phyloP scores from a whole-genome alignment of 2,888 invertebrate species.

The Tricholauxania praeusta region DNA sequence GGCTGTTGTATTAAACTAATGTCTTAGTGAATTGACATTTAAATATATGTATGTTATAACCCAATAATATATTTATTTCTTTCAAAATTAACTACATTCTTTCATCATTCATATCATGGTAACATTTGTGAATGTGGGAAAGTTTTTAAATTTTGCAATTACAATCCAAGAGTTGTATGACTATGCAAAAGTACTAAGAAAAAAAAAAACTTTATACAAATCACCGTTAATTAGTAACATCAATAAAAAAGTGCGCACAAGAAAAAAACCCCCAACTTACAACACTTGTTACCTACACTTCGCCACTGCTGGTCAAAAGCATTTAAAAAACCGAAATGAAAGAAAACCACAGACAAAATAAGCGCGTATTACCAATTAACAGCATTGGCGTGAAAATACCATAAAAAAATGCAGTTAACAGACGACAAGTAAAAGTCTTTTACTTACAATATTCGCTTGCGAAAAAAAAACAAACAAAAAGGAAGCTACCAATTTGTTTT shows the following conservation, averaged over 20 bases:
- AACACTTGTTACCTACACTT: too few species aligned
- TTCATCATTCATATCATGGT: too few species aligned
- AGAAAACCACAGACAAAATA: background rate
- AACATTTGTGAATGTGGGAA: background rate
- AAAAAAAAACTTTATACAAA: constrained; percentile 12
- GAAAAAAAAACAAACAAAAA: constrained; percentile 4
- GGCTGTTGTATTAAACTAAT: too few species aligned
- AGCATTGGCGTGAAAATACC: background rate
- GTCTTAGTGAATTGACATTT: too few species aligned
- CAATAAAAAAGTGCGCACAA: background rate
- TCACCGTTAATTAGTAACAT: constrained; percentile 13
- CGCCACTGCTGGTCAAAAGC: too few species aligned
- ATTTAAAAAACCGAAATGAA: too few species aligned
- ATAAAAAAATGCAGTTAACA: background rate
- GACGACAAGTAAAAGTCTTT: constrained; percentile 29
- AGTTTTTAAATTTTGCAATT: constrained; percentile 1
- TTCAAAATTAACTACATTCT: too few species aligned
- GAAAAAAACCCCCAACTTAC: background rate
- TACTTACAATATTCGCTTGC: constrained; percentile 11
- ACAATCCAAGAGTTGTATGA: background rate
- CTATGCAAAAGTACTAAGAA: constrained; percentile 15
- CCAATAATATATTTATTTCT: too few species aligned
- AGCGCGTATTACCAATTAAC: constrained; percentile 12
- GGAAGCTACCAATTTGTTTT: constrained; percentile 23
- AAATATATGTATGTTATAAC: too few species aligned